These are phyloP conservation scores for Dexiosoma caninum DNA, from an alignment of 2,888 invertebrate species.

Conservation along the genomic window DNA sequence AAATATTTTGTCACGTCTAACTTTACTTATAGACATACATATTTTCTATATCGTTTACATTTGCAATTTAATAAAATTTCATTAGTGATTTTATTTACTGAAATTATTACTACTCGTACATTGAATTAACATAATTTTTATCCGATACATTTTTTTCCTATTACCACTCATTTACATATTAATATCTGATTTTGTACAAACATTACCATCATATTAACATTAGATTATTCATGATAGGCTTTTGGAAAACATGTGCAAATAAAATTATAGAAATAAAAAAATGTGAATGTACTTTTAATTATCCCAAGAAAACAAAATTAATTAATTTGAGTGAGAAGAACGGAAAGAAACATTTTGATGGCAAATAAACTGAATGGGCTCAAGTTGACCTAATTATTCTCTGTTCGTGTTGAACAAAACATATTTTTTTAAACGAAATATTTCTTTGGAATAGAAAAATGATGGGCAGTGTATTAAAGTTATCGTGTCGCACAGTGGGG, in stretches of 20 bases:
- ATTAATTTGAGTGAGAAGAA: not conserved
- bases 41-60: too few relatives aligned
- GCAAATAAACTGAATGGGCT: conserved; percentile 15
- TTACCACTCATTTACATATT: too few relatives aligned
- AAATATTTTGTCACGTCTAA: too few relatives aligned
- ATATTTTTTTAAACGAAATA: not conserved
- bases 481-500: too few relatives aligned
- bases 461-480: not conserved
- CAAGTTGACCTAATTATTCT: conserved; percentile 34
- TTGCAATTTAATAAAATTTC: too few relatives aligned
- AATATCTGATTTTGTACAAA: too few relatives aligned
- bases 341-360: not conserved
- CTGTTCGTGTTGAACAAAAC: not conserved
- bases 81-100: too few relatives aligned
- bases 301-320: not conserved
- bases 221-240: not conserved
- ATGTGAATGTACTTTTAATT: conserved; percentile 14
- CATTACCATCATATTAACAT: too few relatives aligned
- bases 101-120: too few relatives aligned
- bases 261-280: not conserved
- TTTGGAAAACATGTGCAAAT: not conserved
- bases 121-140: too few relatives aligned
- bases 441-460: not conserved
- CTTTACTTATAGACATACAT: too few relatives aligned
- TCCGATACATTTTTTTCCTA: too few relatives aligned